Evolutionary conservation across 2,888 invertebrate genomes (phyloP).

Genomic region (Cantharis rustica): DNA sequence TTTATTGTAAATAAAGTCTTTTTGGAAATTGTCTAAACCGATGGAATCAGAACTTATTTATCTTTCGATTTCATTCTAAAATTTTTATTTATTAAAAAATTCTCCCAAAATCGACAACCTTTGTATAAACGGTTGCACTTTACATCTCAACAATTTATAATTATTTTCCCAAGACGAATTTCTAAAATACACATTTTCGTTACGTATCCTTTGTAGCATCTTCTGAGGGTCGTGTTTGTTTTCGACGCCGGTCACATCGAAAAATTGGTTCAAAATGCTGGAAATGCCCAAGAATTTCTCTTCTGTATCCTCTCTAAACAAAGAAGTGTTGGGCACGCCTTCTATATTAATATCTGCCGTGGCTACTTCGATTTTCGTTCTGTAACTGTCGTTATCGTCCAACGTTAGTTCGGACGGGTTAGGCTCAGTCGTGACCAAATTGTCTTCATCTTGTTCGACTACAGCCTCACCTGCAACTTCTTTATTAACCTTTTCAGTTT

Average conservation of each 20-base stretch:
- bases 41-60: too few relatives aligned
- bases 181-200: slow-evolving; percentile 64
- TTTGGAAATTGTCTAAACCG: background rate
- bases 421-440: slow-evolving; percentile 34
- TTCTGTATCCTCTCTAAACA: slow-evolving; percentile 36
- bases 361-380: slow-evolving; percentile 45
- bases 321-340: slow-evolving; percentile 14
- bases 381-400: slow-evolving; percentile 51
- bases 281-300: slow-evolving; percentile 34
- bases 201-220: slow-evolving; percentile 71
- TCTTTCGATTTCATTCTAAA: background rate
- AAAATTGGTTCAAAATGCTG: slow-evolving; percentile 55
- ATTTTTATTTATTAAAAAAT: slow-evolving; percentile 60
- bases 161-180: slow-evolving; percentile 65
- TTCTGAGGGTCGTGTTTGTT: slow-evolving; percentile 72
- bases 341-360: slow-evolving; percentile 41
- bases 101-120: slow-evolving; percentile 80
- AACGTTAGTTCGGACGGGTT: slow-evolving; percentile 42
- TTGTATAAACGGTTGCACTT: slow-evolving; percentile 79
- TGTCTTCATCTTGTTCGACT: slow-evolving; percentile 12
- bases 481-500: slow-evolving; percentile 18
- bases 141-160: slow-evolving; percentile 76
- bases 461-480: slow-evolving; percentile 8
- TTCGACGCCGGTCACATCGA: slow-evolving; percentile 62
- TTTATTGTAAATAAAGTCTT: background rate